Conservation (phyloP, 2,797 vertebrate genomes). For the Rhinoraja longicauda region DNA sequence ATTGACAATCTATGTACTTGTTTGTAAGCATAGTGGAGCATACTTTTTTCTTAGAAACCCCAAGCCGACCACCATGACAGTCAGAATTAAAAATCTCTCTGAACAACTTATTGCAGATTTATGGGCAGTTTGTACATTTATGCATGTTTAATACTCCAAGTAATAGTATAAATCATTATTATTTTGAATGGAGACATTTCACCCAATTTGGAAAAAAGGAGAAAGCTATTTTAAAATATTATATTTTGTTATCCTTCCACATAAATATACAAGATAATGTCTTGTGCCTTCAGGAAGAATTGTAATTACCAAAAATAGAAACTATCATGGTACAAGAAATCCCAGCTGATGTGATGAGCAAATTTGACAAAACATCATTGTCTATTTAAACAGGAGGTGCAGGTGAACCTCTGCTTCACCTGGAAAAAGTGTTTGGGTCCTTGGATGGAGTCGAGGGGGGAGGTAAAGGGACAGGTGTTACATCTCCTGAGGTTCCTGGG, state of each 20-base stretch:
- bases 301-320: neutral
- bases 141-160: neutral
- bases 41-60: neutral
- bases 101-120: neutral
- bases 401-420: too few relatives aligned
- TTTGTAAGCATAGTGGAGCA: neutral
- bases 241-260: neutral
- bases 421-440: too few relatives aligned
- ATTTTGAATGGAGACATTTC: neutral
- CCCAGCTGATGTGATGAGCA: neutral
- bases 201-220: neutral
- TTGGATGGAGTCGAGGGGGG: too few relatives aligned
- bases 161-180: neutral
- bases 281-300: neutral
- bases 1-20: neutral
- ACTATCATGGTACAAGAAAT: neutral
- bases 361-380: neutral
- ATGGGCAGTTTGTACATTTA: neutral
- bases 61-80: neutral
- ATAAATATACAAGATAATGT: neutral
- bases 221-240: neutral
- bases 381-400: too few relatives aligned
- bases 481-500: too few relatives aligned
- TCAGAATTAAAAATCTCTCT: neutral
- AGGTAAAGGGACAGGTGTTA: too few relatives aligned